Base-by-base conservation (phyloP, 1,140 invertebrate species). In the Aphis gossypii region DNA sequence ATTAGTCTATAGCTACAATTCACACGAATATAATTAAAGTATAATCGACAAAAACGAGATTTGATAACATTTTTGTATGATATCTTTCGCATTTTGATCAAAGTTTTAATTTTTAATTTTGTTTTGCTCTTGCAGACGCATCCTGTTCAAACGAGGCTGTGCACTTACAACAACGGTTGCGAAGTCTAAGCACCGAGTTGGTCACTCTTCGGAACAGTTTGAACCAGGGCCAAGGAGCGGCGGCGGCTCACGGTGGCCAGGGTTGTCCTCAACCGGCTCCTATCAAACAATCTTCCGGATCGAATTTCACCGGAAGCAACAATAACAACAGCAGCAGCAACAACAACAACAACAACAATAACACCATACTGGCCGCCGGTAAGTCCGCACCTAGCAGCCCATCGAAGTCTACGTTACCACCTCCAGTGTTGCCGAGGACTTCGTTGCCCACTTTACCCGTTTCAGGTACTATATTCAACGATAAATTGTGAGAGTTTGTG, bases 111-210 rank as follows among this genome's bases (percentile, higher is more conserved):
- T 11, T 1, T 83, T 2, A n/a, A n/a, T 8, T 88, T 38, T 18
- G 54, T 23, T 84, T 84, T 44, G 3, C 5, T 88, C 25, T 56
- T 23, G 9, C 96, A 98, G 98, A 98, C 97, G 98, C 98, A 94
- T 98, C 98, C 94, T 98, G 98, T 82, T 98, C 98, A 94, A 98
- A 98, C 96, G 98, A 99, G 96, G 98, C 98, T 83, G 98, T 98
- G 94, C 98, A 98, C 95, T 96, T 98, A 94, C 98, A 99, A 96
- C 98, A 98, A 95, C 96, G 98, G 93, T 96, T 99, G 94, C 97
- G 98, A 94, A 98, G 97, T 95, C 96, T 99, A 94, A 98, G 97
- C 95, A 98, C 97, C 86, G 98, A 98, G 96, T 95, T 99, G 96
- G 97, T 98, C 94, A 98, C 98, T 87, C 96, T 98, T 94, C 96